A percentile compares a stretch with the other conserved stretches of the same genome.
Evolutionary conservation across 2,113 vertebrate genomes (phyloP).

Genomic region (Tapirus terrestris): DNA sequence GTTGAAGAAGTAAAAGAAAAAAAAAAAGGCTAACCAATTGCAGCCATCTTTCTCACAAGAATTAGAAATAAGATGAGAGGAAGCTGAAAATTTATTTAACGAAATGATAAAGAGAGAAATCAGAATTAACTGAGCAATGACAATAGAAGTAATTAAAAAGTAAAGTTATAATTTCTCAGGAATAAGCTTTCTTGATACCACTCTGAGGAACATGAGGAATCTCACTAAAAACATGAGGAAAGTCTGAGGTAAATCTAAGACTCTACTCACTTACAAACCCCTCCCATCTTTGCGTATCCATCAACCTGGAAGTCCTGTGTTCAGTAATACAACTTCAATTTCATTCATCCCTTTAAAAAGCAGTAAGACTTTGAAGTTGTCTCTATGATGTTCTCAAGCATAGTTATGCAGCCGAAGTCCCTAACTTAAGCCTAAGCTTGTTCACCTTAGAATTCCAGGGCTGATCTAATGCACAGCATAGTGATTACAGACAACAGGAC

Average conservation of each 20-base stretch:
- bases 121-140: background rate
- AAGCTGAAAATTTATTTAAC: background rate
- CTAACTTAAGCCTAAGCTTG: background rate
- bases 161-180: conserved; percentile 20
- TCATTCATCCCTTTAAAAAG: background rate
- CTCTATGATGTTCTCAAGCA: background rate
- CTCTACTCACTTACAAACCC: background rate
- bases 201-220: background rate
- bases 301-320: background rate
- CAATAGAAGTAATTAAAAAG: conserved; percentile 51
- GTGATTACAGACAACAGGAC: background rate
- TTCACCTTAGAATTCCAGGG: background rate
- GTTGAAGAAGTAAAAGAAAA: background rate
- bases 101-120: background rate
- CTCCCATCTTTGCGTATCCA: background rate
- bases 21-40: conserved; percentile 4
- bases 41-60: conserved; percentile 38
- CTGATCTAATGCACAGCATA: background rate
- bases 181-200: background rate
- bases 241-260: background rate
- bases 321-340: background rate
- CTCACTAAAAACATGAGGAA: background rate
- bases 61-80: background rate
- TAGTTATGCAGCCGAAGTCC: background rate
- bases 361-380: background rate